Percentiles rank a stretch among this genome's conserved stretches.
Conservation (phyloP, 2,797 vertebrate genomes). For the Emys orbicularis region DNA sequence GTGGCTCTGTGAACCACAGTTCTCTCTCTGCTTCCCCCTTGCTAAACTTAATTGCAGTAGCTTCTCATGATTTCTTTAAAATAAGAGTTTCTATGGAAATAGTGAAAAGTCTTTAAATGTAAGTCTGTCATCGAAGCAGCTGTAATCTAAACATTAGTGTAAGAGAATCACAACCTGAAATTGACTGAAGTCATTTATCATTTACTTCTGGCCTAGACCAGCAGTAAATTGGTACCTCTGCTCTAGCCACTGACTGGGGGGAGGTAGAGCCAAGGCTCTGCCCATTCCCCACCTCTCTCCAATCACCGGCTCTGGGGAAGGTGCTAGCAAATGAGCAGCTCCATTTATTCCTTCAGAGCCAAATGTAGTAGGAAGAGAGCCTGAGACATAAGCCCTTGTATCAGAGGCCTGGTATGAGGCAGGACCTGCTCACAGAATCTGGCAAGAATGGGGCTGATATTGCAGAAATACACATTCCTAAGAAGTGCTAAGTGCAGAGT, state of each 20-base stretch:
- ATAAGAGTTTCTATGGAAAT: neutral
- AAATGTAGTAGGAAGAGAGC: neutral
- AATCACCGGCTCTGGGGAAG: neutral
- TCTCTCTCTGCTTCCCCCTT: neutral
- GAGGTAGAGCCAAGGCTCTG: neutral
- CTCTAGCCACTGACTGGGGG: neutral
- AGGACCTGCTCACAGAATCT: too few species aligned
- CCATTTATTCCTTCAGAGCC: neutral
- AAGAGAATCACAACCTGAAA: constrained; percentile 39
- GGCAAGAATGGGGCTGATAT: too few species aligned
- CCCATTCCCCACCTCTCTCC: neutral
- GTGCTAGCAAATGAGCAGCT: neutral
- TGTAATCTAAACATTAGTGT: neutral
- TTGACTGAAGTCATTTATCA: neutral
- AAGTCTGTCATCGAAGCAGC: neutral
- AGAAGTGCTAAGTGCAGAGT: too few species aligned
- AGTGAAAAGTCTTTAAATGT: neutral
- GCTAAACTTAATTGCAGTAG: neutral
- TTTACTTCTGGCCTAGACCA: neutral
- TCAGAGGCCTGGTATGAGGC: too few species aligned
- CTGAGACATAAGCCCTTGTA: too few species aligned
- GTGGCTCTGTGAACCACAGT: fast-evolving
- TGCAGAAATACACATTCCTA: too few species aligned
- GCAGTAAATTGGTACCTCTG: neutral
- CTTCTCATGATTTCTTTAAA: neutral